Base-by-base conservation (phyloP, 2,888 invertebrate genomes). In the Tolmerus cingulatus region DNA sequence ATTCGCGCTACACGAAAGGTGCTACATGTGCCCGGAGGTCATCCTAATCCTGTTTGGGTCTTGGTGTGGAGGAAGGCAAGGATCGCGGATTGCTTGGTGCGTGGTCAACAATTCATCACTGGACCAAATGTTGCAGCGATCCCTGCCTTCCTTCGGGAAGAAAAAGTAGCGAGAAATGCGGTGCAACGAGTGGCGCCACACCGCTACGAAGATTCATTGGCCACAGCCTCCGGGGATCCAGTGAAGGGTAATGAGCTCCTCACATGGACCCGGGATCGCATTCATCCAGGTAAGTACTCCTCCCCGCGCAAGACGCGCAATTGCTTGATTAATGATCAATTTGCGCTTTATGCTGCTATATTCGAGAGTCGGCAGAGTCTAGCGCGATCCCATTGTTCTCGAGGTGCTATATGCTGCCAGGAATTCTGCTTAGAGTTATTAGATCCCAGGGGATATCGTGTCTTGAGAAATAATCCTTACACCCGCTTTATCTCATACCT, bases 161-260 rank as follows among this genome's bases (percentile, higher is more conserved):
- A 14, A 66, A 84, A 27, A 57, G 43, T 46, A 23, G 74, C 34
- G 74, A 40, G 51, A 74, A 85, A 74, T 74, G 40, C 85, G 16
- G 74, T 74, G 74, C 85, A 74, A 27, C 85, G 85, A 85, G 74
- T 85, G 85, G 85, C 85, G 85, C 85, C 85, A 74, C 74, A 74
- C 74, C 30, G 16, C 74, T 23, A 85, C 30, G 74, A 85, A 85
- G 74, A 84, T 84, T 66, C 37, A 84, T 84, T 66, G 34, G 66
- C 46, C 30, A 46, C 74, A 74, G 74, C 85, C 85, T 85, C 27
- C 2, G 34, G 74, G 85, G 85, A 46, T 85, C 9, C 74, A 74
- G 30, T 85, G 30, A 27, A 14, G 74, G 27, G 37, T n/a, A 85
- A 85, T 74, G 57, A 51, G 57, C 57, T 57, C 66, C 43, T 79